These are phyloP conservation scores for Coecobrya sp. DNA, from an alignment of 2,888 invertebrate species.

Conservation along the genomic window DNA sequence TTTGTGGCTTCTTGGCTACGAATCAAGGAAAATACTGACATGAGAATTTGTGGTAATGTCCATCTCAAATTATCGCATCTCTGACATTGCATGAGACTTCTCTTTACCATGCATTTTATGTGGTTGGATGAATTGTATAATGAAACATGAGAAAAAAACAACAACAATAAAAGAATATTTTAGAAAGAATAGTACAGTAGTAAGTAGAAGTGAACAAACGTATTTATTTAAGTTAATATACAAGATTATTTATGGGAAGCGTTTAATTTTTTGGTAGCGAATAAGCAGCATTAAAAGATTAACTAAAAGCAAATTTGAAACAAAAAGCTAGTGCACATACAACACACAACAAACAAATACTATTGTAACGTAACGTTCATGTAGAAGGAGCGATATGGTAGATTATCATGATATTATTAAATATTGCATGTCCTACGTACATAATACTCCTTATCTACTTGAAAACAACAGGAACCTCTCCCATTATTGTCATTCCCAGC, in stretches of 20 bases:
- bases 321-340: slow-evolving; percentile 10
- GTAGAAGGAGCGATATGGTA: background rate
- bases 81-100: slow-evolving; percentile 56
- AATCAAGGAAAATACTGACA: slow-evolving; percentile 63
- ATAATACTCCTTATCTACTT: background rate
- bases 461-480: slow-evolving; percentile 24
- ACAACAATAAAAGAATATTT: background rate
- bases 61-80: slow-evolving; percentile 68
- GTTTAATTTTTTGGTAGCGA: slow-evolving; percentile 27
- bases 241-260: slow-evolving; percentile 66
- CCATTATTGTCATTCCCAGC: slow-evolving; percentile 37
- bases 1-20: slow-evolving; percentile 63
- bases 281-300: background rate
- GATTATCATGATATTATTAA: slow-evolving; percentile 52
- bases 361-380: background rate
- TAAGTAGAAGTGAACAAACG: background rate
- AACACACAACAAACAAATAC: background rate
- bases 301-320: slow-evolving; percentile 36
- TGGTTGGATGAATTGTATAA: slow-evolving; percentile 48
- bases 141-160: slow-evolving; percentile 48
- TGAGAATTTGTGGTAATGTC: slow-evolving; percentile 72
- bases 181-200: background rate
- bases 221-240: slow-evolving; percentile 42
- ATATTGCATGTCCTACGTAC: slow-evolving; percentile 50
- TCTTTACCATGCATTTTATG: slow-evolving; percentile 24